These are phyloP conservation scores for Dichetophora obliterata DNA, from an alignment of 2,888 invertebrate genomes.

Conservation along the genomic window DNA sequence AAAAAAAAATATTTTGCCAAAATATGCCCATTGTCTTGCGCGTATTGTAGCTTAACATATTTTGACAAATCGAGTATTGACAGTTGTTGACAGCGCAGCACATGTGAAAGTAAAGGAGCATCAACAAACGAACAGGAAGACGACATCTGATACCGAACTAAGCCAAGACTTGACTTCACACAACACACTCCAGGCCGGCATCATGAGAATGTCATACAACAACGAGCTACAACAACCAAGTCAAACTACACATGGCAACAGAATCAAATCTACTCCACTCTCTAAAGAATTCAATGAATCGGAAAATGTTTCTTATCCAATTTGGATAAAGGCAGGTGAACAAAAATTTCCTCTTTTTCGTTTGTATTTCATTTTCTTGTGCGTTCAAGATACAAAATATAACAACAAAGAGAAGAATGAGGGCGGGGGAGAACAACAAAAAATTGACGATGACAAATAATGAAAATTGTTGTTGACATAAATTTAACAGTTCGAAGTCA, in stretches of 20 bases:
- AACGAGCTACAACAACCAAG: no score
- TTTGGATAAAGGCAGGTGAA: constrained; percentile 34
- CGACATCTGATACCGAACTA: constrained; percentile 20
- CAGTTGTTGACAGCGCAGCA: constrained; percentile 51
- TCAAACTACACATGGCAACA: neutral
- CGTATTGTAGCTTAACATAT: constrained; percentile 48
- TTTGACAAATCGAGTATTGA: constrained; percentile 59
- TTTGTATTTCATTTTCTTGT: neutral
- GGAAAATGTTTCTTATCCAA: constrained; percentile 58
- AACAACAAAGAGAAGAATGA: neutral
- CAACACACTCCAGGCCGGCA: neutral
- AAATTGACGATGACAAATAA: constrained; percentile 15
- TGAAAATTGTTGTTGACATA: constrained; percentile 12
- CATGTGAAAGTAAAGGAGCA: constrained; percentile 47
- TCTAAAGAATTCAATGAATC: constrained; percentile 59
- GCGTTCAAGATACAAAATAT: neutral
- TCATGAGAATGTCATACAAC: no score
- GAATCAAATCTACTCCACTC: constrained; percentile 29
- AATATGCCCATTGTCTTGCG: neutral
- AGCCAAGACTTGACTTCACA: neutral
- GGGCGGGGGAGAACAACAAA: neutral
- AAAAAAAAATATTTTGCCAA: neutral
- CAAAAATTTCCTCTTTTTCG: neutral
- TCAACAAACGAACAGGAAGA: constrained; percentile 32
- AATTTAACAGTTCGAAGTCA: neutral